Conservation (phyloP, 2,888 invertebrate genomes). For the Hirtodrosophila trivittata region DNA sequence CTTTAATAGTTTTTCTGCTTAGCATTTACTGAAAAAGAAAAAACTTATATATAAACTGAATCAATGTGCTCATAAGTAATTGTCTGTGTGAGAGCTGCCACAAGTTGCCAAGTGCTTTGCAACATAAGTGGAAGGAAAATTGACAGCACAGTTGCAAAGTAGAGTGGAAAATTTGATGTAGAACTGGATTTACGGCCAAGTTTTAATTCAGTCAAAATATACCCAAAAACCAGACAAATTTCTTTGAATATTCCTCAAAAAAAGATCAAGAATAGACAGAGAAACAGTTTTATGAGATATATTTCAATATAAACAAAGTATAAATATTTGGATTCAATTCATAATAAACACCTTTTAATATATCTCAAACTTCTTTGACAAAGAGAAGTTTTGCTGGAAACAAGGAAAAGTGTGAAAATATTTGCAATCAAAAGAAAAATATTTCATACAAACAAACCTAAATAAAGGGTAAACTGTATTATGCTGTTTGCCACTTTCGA, state of each 20-base stretch:
- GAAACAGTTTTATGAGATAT: no score
- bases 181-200: no score
- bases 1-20: slow-evolving; percentile 25
- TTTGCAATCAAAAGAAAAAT: slow-evolving; percentile 36
- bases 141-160: slow-evolving; percentile 39
- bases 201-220: no score
- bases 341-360: no score
- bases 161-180: slow-evolving; percentile 39
- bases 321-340: no score
- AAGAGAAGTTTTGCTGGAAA: slow-evolving; percentile 14
- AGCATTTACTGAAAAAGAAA: slow-evolving; percentile 19
- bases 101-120: slow-evolving; percentile 39
- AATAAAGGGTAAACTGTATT: slow-evolving; percentile 19
- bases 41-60: slow-evolving; percentile 30
- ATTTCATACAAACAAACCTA: slow-evolving; percentile 19
- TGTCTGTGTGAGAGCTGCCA: slow-evolving; percentile 8
- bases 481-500: no score
- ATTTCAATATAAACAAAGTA: no score
- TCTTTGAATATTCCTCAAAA: no score
- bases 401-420: slow-evolving; percentile 39
- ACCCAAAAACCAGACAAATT: no score
- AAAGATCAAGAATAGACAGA: no score
- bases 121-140: slow-evolving; percentile 42
- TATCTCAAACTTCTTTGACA: no score
- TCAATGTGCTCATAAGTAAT: slow-evolving; percentile 35